Base-by-base conservation (phyloP, 2,113 vertebrate species). In the Planiliza haematocheilus region DNA sequence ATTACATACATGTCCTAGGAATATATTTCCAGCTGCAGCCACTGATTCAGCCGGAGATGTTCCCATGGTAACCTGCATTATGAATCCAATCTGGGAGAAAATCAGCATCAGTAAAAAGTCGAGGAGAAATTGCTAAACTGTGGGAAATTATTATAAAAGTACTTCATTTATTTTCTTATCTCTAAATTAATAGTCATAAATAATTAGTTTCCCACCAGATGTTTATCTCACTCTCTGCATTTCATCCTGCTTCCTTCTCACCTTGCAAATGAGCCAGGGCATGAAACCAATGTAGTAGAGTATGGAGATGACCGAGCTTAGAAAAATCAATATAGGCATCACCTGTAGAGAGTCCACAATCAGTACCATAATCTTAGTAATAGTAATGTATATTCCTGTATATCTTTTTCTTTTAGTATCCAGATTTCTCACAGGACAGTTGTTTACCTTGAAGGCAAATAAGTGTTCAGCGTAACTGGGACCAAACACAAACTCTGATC, bases 221-320 rank as follows among this genome's bases (percentile, higher is more conserved):
- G 46, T 21, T 37, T 45, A 7, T 24, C 21, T 46, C 9, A 2
- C 1, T 63, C 10, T 2, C 5, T 56, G 3, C 3, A 53, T 16
- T 67, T 18, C 20, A 60, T 16, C 10, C 34, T 41, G 11, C 17
- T 38, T 37, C n/a, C 42, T 58, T 18, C 74, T 84, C 34, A 96
- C 96, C 95, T 97, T 97, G 69, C 85, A 82, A 89, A 96, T 49
- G 8, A 97, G 62, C 96, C 96, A 97, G 16, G 95, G 92, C 95
- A 97, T 96, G 74, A 97, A 81, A 63, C 95, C 95, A 49, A 94
- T 0, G 1, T 94, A 81, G 80, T 96, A 96, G 11, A 97, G 92
- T 85, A 96, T 91, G 55, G 95, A 95, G 91, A 95, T 94, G 42
- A 96, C 82, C 0, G 94, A 93, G 87, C 95, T 96, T 90, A 97